These are phyloP conservation scores for Tenthredo livida DNA, from an alignment of 2,888 invertebrate genomes.

Conservation along the genomic window DNA sequence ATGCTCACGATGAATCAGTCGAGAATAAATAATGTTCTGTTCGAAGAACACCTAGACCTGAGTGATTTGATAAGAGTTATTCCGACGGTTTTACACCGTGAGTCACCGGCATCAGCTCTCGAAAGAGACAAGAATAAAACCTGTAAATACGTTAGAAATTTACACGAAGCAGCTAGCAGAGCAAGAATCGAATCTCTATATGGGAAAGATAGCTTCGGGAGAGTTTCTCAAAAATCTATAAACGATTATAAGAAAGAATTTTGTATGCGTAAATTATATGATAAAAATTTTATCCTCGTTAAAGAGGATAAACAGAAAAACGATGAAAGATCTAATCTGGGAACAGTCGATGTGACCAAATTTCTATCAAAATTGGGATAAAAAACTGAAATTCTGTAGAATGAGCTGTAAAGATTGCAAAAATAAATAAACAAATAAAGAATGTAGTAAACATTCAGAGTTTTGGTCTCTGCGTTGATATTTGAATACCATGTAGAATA, in stretches of 20 bases:
- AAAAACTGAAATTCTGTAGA: neutral
- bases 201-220: slow-evolving; percentile 49
- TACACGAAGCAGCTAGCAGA: slow-evolving; percentile 56
- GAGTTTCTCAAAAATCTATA: slow-evolving; percentile 55
- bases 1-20: slow-evolving; percentile 11
- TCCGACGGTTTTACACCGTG: neutral
- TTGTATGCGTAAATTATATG: slow-evolving; percentile 61
- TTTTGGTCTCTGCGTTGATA: neutral
- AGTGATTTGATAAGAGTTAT: neutral
- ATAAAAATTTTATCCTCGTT: slow-evolving; percentile 59
- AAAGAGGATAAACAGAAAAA: slow-evolving; percentile 2
- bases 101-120: neutral
- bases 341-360: neutral
- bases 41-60: neutral
- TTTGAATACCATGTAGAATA: neutral
- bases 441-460: neutral
- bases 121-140: slow-evolving; percentile 31
- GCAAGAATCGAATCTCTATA: slow-evolving; percentile 56
- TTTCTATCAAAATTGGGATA: neutral
- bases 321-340: neutral
- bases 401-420: neutral
- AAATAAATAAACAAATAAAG: neutral
- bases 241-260: slow-evolving; percentile 60
- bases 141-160: slow-evolving; percentile 51
- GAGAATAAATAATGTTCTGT: neutral